These are phyloP conservation scores for Mamestra brassicae DNA, from an alignment of 2,888 invertebrate genomes.

Conservation along the genomic window DNA sequence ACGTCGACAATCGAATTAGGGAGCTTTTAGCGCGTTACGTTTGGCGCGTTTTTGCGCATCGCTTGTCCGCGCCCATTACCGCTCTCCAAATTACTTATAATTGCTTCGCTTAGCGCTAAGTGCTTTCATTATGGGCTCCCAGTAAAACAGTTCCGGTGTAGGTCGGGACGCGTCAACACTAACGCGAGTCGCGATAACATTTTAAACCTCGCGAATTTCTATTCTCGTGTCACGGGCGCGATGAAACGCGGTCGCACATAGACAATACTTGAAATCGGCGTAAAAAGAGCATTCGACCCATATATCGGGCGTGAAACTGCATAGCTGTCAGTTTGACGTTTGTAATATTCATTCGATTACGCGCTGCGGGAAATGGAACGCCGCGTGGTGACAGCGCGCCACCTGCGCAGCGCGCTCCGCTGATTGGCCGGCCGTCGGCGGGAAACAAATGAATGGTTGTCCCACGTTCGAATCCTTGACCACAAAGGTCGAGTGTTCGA, in stretches of 20 bases:
- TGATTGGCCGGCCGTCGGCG: conserved; percentile 75
- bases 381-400: conserved; percentile 84
- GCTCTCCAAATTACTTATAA: conserved; percentile 90
- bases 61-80: conserved; percentile 89
- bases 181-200: conserved; percentile 75
- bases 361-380: conserved; percentile 86
- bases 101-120: conserved; percentile 91
- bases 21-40: conserved; percentile 90
- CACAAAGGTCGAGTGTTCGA: conserved; percentile 79
- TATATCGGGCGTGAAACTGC: conserved; percentile 82
- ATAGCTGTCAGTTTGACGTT: conserved; percentile 85
- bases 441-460: conserved; percentile 79
- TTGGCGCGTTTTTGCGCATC: conserved; percentile 90
- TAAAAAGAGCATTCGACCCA: conserved; percentile 86
- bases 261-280: conserved; percentile 80
- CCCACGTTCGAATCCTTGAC: conserved; percentile 77
- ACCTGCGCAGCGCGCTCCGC: conserved; percentile 77
- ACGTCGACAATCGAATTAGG: conserved; percentile 89
- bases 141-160: conserved; percentile 82
- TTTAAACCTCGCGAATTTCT: conserved; percentile 69
- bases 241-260: conserved; percentile 69
- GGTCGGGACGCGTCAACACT: conserved; percentile 80
- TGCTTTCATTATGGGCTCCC: conserved; percentile 88
- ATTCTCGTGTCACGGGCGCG: conserved; percentile 48
- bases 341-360: conserved; percentile 90